Evolutionary conservation across 2,113 vertebrate species (phyloP), one percentile per base, ranked within the genome.

Genomic region (Phalacrocorax aristotelis): DNA sequence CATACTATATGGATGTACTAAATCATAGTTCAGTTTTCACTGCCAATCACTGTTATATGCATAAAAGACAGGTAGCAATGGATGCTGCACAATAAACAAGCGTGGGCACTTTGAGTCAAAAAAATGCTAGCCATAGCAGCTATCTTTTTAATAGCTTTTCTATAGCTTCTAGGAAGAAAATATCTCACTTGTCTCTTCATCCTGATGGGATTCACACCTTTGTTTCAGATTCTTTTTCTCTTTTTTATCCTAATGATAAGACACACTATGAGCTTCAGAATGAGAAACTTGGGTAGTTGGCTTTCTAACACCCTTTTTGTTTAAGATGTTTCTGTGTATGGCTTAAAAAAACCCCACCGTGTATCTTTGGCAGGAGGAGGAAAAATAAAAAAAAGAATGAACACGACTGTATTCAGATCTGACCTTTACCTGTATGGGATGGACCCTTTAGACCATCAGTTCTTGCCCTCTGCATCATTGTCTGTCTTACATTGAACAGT

Each of bases 371-470:
- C 3, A 58, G 15, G 7, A 70, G 29, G 7, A 8, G 69, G 64
- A 44, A 42, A 32, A 52, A 38, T 3, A 38, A 46, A 10, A 36
- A 69, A 58, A 21, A 11, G 21, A 90, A 51, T 15, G 3, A 75
- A 20, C 11, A 21, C 18, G 25, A 44, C 5, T 38, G 2, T 78
- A 25, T 69, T 74, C 12, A 40, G 27, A 66, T 66, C 14, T 40
- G 49, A 57, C 13, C 8, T 88, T 79, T 68, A 52, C 12, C 16
- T 40, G 2, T 10, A 62, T 0, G 0, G 4, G 19, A 55, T 14
- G 2, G 19, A 40, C 4, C 4, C 15, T n/a, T 36, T 29, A 4
- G 46, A 21, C 52, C 83, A 74, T 20, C 30, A 8, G 8, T 49
- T 75, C 13, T 54, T 87, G 7, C 7, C 6, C 6, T 86, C 26